Evolutionary conservation across 2,888 invertebrate genomes (phyloP).

Genomic region (Hartigia nigra): DNA sequence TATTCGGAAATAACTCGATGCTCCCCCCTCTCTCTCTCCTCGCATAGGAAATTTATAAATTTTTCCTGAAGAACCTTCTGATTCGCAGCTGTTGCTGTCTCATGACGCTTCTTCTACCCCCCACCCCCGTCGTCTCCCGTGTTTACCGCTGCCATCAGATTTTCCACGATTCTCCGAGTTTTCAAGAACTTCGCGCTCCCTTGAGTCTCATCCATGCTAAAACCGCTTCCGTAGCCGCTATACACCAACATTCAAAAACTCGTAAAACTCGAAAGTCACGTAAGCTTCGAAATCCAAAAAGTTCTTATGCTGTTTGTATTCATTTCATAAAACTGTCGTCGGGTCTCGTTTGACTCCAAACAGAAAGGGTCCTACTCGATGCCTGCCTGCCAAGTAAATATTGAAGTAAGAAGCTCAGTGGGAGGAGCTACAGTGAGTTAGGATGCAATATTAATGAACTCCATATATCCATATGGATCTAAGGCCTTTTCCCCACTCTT

Average conservation of each 20-base stretch:
- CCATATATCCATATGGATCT: background rate
- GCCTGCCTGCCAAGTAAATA: slow-evolving; percentile 37
- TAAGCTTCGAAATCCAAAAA: background rate
- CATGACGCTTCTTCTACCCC: background rate
- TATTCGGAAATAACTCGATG: background rate
- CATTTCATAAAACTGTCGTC: slow-evolving; percentile 50
- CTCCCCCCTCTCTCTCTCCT: background rate
- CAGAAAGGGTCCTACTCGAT: slow-evolving; percentile 7
- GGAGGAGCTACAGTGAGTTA: background rate
- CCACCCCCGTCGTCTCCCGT: background rate
- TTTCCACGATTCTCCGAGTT: background rate
- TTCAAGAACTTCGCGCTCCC: background rate
- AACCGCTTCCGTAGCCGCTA: background rate
- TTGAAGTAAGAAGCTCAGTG: slow-evolving; percentile 30
- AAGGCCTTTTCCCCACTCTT: background rate
- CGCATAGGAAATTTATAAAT: background rate
- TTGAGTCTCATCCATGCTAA: background rate
- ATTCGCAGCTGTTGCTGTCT: background rate
- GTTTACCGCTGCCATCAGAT: background rate
- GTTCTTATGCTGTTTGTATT: slow-evolving; percentile 19
- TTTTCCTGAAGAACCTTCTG: background rate
- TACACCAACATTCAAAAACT: background rate
- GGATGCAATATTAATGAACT: background rate
- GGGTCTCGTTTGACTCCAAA: slow-evolving; percentile 20
- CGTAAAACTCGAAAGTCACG: background rate